A percentile compares a stretch with the other conserved stretches of the same genome.
These are phyloP conservation scores for Atta cephalotes DNA, from an alignment of 1,140 invertebrate species.

Conservation along the genomic window DNA sequence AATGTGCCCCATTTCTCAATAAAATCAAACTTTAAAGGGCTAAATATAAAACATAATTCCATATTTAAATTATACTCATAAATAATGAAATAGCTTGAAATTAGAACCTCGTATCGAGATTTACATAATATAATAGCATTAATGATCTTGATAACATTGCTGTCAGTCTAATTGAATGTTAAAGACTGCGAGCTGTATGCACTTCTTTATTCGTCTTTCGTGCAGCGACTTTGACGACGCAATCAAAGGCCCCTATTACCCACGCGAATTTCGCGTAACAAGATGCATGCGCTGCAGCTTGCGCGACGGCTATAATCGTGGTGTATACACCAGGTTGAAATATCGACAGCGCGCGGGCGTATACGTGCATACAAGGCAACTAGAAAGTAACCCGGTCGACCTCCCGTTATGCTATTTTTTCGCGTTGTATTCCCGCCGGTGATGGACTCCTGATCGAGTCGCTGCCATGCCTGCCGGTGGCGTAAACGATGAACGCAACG, in stretches of 20 bases:
- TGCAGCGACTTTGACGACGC: slow-evolving; percentile 52
- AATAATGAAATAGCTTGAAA: too few relatives aligned
- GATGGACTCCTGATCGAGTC: slow-evolving; percentile 60
- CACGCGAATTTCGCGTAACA: slow-evolving; percentile 59
- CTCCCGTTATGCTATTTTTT: slow-evolving; percentile 60
- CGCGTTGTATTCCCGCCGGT: slow-evolving; percentile 41
- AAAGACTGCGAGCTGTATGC: slow-evolving; percentile 15
- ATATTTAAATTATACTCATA: too few relatives aligned
- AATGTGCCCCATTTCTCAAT: too few relatives aligned
- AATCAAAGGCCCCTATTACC: slow-evolving; percentile 56
- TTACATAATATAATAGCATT: not conserved
- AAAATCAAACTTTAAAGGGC: too few relatives aligned
- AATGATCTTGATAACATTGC: not conserved
- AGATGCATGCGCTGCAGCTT: slow-evolving; percentile 52
- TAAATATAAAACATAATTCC: too few relatives aligned
- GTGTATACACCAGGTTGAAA: slow-evolving; percentile 49
- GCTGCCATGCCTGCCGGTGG: slow-evolving; percentile 6
- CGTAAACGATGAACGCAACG: slow-evolving; percentile 51
- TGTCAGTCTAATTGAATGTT: slow-evolving; percentile 20
- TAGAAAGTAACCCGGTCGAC: slow-evolving; percentile 71
- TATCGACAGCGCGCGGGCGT: slow-evolving; percentile 58
- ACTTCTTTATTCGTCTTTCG: slow-evolving; percentile 19
- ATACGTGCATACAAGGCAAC: slow-evolving; percentile 58
- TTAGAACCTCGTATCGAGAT: not conserved
- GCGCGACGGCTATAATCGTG: slow-evolving; percentile 53